These are phyloP conservation scores for Oceanites oceanicus DNA, from an alignment of 2,113 vertebrate species.

Conservation along the genomic window DNA sequence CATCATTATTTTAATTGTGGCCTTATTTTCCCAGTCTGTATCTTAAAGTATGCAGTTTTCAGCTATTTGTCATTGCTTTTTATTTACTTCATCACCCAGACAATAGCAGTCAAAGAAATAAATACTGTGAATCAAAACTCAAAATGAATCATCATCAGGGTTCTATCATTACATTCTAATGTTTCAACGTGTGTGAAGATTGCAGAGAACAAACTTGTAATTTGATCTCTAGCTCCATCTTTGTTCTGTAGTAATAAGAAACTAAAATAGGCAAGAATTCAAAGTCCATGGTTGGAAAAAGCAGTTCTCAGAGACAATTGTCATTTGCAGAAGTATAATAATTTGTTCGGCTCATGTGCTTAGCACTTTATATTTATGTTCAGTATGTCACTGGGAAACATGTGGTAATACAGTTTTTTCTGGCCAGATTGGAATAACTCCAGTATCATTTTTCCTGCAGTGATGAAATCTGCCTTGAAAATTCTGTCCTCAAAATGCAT, in stretches of 20 bases:
- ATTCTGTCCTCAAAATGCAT: background rate
- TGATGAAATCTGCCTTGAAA: constrained; percentile 28
- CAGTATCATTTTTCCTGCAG: background rate
- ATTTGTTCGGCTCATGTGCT: background rate
- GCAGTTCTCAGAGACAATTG: background rate
- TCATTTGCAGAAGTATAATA: background rate
- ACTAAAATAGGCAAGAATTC: background rate
- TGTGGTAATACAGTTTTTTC: background rate
- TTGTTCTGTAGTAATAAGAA: background rate
- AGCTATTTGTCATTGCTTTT: constrained; percentile 1
- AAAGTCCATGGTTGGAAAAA: background rate
- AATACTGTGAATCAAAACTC: constrained; percentile 19
- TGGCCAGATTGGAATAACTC: background rate
- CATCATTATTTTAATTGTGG: background rate
- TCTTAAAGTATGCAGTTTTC: background rate
- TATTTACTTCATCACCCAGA: constrained; percentile 20
- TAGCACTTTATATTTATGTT: background rate
- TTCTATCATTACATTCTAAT: background rate
- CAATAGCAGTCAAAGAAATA: background rate
- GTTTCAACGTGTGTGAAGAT: background rate
- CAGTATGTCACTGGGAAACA: background rate
- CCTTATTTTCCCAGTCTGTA: background rate
- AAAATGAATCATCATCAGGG: background rate
- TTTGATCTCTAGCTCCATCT: background rate
- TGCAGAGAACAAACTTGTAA: background rate